Evolutionary conservation across 2,797 vertebrate species (phyloP).

Genomic region (Phataginus tricuspis): DNA sequence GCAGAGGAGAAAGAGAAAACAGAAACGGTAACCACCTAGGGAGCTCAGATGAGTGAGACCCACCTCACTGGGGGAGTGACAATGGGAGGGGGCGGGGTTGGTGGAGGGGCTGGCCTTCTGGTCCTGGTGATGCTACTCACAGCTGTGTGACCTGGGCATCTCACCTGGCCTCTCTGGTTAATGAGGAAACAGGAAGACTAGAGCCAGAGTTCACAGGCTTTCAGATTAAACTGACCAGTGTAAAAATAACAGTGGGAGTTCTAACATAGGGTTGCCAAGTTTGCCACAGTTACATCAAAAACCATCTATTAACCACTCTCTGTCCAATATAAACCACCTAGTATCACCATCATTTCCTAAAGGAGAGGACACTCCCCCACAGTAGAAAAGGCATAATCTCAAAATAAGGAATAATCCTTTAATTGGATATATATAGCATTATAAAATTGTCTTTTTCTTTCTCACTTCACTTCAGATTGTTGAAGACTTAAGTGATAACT

Average conservation of each 20-base stretch:
- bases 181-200: background rate
- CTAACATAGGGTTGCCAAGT: background rate
- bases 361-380: background rate
- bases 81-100: background rate
- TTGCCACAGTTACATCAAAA: background rate
- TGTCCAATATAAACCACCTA: background rate
- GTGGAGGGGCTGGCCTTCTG: background rate
- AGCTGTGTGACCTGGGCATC: background rate
- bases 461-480: background rate
- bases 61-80: background rate
- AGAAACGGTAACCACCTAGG: background rate
- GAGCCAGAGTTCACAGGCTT: background rate
- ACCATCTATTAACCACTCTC: background rate
- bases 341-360: background rate
- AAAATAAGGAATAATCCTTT: background rate
- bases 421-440: background rate
- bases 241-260: background rate
- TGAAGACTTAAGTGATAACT: background rate
- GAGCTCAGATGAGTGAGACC: background rate
- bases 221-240: background rate
- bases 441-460: background rate
- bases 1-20: background rate
- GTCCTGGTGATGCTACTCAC: background rate
- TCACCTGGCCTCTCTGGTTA: background rate
- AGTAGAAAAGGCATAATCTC: background rate